These are phyloP conservation scores for Tineola bisselliella DNA, from an alignment of 2,888 invertebrate genomes.

Conservation along the genomic window DNA sequence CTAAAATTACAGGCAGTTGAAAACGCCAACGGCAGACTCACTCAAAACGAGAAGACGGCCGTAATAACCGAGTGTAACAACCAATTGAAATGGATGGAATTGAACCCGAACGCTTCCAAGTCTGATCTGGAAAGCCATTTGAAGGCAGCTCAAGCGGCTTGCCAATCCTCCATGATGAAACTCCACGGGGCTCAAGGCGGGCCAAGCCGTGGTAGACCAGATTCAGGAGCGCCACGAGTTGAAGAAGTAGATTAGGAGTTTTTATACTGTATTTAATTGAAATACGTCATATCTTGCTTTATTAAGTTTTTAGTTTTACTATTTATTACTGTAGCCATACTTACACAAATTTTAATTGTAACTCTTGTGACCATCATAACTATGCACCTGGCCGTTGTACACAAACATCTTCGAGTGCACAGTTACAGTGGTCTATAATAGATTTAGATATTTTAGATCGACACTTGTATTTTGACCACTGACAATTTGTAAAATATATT, in stretches of 20 bases:
- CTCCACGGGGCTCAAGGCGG: slow-evolving; percentile 72
- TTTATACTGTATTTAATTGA: not conserved
- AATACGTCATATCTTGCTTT: not conserved
- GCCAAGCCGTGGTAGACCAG: slow-evolving; percentile 35
- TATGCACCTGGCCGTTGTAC: no score
- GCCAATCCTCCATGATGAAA: slow-evolving; percentile 84
- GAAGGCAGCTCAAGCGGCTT: slow-evolving; percentile 78
- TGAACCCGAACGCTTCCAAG: slow-evolving; percentile 79
- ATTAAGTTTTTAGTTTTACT: no score
- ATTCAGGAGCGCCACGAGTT: slow-evolving; percentile 70
- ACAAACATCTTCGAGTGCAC: no score
- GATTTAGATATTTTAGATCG: no score
- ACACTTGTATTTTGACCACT: no score
- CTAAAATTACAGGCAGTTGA: slow-evolving; percentile 69
- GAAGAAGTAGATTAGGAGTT: slow-evolving; percentile 72
- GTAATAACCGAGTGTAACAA: slow-evolving; percentile 75
- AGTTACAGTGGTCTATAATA: no score
- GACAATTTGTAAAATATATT: no score
- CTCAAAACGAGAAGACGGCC: slow-evolving; percentile 74
- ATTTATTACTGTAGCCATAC: no score
- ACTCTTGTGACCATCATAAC: no score
- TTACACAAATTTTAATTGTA: no score
- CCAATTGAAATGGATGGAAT: slow-evolving; percentile 82
- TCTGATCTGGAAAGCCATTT: slow-evolving; percentile 81
- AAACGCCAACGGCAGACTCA: slow-evolving; percentile 73